Conservation (phyloP, 2,888 invertebrate genomes). For the Tortricodes alternella region DNA sequence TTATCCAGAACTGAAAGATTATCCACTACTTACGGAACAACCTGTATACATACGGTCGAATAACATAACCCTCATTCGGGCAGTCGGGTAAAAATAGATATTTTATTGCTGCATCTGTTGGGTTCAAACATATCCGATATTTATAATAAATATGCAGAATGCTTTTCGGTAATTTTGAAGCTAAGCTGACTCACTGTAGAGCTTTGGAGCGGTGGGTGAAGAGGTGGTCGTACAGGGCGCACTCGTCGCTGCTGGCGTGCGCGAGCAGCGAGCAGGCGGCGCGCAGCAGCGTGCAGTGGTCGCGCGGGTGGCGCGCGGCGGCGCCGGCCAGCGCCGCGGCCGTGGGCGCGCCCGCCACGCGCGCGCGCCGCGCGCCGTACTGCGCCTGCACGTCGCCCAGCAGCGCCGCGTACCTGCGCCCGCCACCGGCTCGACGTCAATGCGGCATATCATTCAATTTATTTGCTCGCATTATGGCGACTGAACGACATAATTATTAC, state of each 20-base stretch:
- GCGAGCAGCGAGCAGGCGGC: conserved; percentile 95
- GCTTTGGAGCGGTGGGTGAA: neutral
- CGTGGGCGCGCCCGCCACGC: conserved; percentile 87
- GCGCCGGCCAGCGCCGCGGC: conserved; percentile 86
- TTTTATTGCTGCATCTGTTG: too few species aligned
- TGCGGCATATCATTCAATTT: too few species aligned
- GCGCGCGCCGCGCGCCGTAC: conserved; percentile 89
- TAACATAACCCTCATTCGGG: too few species aligned
- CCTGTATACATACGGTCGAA: too few species aligned
- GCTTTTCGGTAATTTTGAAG: neutral
- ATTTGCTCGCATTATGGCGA: too few species aligned
- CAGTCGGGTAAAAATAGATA: too few species aligned
- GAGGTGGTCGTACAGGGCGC: conserved; percentile 57
- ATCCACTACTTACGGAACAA: too few species aligned
- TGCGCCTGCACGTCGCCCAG: conserved; percentile 91
- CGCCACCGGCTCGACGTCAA: too few species aligned
- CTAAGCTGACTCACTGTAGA: conserved; percentile 11
- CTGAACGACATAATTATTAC: too few species aligned
- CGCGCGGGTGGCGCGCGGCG: conserved; percentile 81
- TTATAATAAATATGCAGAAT: too few species aligned
- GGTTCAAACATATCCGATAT: too few species aligned
- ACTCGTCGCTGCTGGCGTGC: conserved; percentile 97
- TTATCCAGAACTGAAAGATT: too few species aligned
- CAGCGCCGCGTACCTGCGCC: conserved; percentile 85
- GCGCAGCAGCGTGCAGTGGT: conserved; percentile 90